Evolutionary conservation across 2,113 vertebrate species (phyloP), one percentile per base, ranked within the genome.

Genomic region (Vulpes vulpes): DNA sequence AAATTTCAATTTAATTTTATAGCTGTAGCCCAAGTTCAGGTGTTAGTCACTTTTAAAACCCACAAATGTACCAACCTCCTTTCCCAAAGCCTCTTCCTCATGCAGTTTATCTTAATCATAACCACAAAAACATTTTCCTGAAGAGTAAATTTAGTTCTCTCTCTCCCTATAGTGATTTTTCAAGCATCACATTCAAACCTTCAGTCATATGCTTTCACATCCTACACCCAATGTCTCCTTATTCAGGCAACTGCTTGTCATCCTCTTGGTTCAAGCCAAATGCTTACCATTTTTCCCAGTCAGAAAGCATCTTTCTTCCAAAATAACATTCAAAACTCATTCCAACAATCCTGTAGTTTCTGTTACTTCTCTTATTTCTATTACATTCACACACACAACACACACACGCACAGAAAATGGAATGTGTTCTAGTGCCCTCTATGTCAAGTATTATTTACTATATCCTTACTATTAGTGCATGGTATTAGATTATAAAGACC

Each of bases 1-100:
- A 91, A 89, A 23, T 51, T 96, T 96, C 51, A 80, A 78, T 65
- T 89, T 93, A 88, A 94, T 94, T 91, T 87, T 83, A 59, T 79
- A 83, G 30, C 38, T 55, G 0, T 79, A 92, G 16, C 43, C 78
- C 67, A 90, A 94, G 64, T 84, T 53, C 35, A 71, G 35, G 55
- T 89, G 59, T 57, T 96, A 94, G 91, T 22, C 49, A n/a, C 62
- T 55, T 69, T 64, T 74, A 89, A 30, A 73, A 55, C 5, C 64
- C 14, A 19, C 51, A 16, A 43, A 15, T 88, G 2, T 85, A 57
- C 32, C 38, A 32, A 30, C n/a, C 65, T 80, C 14, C 55, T 59
- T 82, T 69, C 49, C 64, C 38, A 49, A 65, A 71, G 22, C 57
- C 20, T 83, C 53, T 96, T 92, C 15, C 35, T 94, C 79, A 55